Evolutionary conservation across 1,140 invertebrate genomes (phyloP).

Genomic region (Zaprionus africanus): DNA sequence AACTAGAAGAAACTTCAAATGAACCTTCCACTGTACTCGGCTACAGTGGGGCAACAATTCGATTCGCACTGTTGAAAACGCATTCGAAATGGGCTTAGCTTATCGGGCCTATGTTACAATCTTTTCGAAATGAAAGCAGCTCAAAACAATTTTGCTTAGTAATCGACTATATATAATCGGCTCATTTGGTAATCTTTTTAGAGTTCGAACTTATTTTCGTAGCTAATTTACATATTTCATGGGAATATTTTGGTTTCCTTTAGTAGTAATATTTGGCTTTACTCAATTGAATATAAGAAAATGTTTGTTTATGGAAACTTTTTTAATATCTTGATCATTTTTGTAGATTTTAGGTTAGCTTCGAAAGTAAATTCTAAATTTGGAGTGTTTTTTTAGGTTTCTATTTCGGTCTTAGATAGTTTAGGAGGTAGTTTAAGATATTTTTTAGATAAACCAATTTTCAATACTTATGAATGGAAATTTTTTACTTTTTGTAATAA

Average conservation of each 20-base stretch:
- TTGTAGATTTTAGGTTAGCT: no score
- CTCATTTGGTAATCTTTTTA: not conserved
- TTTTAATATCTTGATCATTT: no score
- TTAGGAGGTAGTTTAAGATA: not conserved
- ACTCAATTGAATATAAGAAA: no score
- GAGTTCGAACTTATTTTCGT: not conserved
- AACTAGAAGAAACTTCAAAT: not conserved
- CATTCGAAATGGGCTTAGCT: not conserved
- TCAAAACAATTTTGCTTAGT: not conserved
- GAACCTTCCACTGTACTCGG: not conserved
- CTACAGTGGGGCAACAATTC: conserved; percentile 7
- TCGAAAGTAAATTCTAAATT: no score
- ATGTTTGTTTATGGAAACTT: no score
- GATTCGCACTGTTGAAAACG: conserved; percentile 3
- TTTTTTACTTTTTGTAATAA: no score
- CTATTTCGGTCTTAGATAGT: no score
- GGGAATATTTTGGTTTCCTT: no score
- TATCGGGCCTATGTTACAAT: not conserved
- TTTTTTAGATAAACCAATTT: no score
- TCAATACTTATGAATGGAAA: not conserved
- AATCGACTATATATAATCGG: conserved; percentile 4
- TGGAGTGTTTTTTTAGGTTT: no score
- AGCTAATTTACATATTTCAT: not conserved
- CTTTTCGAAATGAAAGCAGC: not conserved
- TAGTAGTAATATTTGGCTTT: no score